Conservation (phyloP, 2,888 invertebrate species). For the Trichogramma dendrolimi region DNA sequence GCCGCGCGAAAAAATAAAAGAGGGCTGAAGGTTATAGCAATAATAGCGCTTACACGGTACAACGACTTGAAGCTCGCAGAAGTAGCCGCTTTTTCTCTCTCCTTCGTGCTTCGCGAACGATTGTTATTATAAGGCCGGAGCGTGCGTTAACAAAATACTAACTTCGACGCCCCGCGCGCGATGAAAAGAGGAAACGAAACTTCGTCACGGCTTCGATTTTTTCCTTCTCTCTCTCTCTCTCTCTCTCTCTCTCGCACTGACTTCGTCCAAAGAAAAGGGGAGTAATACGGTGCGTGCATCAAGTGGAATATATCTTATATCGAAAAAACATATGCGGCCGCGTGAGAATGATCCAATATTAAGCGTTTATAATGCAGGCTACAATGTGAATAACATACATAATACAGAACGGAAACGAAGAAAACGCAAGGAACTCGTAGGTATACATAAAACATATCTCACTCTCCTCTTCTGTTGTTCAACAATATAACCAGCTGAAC, state of each 20-base stretch:
- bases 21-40: not conserved
- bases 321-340: constrained; percentile 19
- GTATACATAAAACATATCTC: constrained; percentile 1
- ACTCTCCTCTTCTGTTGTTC: not conserved
- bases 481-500: constrained; percentile 17
- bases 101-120: not conserved
- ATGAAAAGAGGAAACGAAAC: constrained; percentile 18
- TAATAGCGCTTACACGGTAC: too few species aligned
- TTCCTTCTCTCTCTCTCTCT: too few species aligned
- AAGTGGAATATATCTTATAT: too few species aligned
- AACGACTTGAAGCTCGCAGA: too few species aligned
- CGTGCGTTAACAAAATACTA: not conserved
- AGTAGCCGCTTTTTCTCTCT: too few species aligned
- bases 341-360: constrained; percentile 23
- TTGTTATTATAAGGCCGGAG: constrained; percentile 21
- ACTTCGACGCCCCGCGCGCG: constrained; percentile 8
- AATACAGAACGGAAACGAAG: constrained; percentile 26
- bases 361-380: too few species aligned
- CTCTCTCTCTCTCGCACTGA: too few species aligned
- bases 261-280: too few species aligned
- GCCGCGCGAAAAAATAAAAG: not conserved
- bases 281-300: constrained; percentile 1
- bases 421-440: constrained; percentile 18
- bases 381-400: too few species aligned
- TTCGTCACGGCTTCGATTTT: constrained; percentile 26